These are phyloP conservation scores for Gallirallus australis DNA, from an alignment of 2,797 vertebrate species.

Conservation along the genomic window DNA sequence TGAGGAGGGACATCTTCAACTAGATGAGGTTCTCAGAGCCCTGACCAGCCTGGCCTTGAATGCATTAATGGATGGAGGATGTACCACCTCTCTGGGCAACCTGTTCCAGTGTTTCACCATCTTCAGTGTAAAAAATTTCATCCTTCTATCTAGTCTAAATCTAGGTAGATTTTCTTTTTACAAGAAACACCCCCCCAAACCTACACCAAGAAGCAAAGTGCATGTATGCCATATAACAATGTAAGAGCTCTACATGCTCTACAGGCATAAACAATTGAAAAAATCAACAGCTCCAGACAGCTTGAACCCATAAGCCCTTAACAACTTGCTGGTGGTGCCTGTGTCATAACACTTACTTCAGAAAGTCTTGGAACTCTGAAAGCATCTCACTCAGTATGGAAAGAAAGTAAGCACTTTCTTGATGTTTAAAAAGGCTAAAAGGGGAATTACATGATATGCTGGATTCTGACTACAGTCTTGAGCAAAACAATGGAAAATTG, in stretches of 20 bases:
- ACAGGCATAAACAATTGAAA: neutral
- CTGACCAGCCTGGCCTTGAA: neutral
- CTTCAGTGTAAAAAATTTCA: no score
- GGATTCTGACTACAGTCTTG: neutral
- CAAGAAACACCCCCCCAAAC: no score
- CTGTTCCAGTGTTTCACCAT: neutral
- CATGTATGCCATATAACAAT: neutral
- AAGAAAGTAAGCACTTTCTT: neutral
- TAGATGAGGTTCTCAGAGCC: neutral
- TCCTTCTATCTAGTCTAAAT: neutral
- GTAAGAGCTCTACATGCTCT: neutral
- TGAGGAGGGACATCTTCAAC: neutral
- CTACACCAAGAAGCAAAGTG: neutral
- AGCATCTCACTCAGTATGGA: neutral
- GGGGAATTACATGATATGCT: neutral
- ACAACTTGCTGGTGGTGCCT: neutral
- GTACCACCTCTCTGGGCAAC: neutral
- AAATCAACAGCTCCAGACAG: neutral
- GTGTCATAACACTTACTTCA: neutral
- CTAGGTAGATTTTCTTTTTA: no score
- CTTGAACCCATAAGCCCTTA: neutral
- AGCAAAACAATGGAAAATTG: neutral
- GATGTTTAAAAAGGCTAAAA: neutral
- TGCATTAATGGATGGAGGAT: neutral
- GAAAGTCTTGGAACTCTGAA: neutral